These are phyloP conservation scores for Brachypteracias leptosomus DNA, from an alignment of 2,113 vertebrate species.

Conservation along the genomic window DNA sequence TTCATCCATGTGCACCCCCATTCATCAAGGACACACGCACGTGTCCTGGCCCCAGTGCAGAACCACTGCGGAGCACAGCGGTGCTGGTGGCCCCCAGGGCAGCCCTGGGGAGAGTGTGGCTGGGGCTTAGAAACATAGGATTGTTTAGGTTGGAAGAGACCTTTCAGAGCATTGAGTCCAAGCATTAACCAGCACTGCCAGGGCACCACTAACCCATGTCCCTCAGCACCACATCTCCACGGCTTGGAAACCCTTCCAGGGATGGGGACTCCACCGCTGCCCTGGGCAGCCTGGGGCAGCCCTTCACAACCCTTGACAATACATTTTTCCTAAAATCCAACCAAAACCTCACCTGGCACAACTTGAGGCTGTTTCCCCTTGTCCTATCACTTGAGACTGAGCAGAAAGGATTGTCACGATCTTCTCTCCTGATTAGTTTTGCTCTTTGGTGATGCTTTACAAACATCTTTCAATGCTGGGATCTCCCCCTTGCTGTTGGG, in stretches of 20 bases:
- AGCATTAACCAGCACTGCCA: neutral
- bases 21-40: neutral
- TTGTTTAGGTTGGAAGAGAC: too few relatives aligned
- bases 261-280: neutral
- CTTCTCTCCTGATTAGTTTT: too few relatives aligned
- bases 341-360: neutral
- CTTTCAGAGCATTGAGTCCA: too few relatives aligned
- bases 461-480: neutral
- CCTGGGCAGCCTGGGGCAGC: neutral
- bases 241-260: neutral
- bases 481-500: neutral
- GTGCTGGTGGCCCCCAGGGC: accelerated
- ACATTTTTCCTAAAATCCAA: neutral
- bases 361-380: neutral
- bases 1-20: neutral
- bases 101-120: neutral
- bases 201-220: too few relatives aligned
- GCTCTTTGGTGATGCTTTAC: neutral
- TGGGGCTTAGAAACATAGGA: too few relatives aligned
- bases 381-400: neutral
- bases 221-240: neutral
- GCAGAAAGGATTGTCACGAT: too few relatives aligned
- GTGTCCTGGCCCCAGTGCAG: neutral
- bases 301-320: neutral
- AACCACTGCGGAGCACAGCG: accelerated